Conservation (phyloP, 2,113 vertebrate genomes). For the Nyctereutes procyonoides region DNA sequence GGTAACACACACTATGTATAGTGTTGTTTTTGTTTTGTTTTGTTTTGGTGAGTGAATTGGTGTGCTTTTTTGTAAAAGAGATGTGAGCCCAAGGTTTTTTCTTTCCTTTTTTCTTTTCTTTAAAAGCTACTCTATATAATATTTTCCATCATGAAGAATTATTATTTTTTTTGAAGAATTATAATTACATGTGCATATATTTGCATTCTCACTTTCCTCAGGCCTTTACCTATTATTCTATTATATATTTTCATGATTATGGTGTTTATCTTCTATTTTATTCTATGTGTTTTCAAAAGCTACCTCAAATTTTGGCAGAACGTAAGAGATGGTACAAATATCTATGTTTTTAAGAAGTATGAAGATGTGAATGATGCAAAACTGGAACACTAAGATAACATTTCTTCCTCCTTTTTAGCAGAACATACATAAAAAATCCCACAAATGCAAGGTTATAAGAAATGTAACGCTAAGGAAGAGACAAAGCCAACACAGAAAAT, state of each 20-base stretch:
- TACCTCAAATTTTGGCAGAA: constrained; percentile 19
- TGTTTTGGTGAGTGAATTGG: neutral
- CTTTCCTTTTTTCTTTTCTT: neutral
- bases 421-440: neutral
- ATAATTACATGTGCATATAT: neutral
- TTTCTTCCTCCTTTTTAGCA: neutral
- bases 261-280: constrained; percentile 37
- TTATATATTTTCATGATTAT: neutral
- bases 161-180: neutral
- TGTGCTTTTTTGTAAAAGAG: neutral
- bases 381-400: neutral
- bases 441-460: neutral
- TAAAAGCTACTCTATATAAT: neutral
- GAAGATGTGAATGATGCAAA: neutral
- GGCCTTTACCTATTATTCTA: constrained; percentile 25
- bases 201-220: neutral
- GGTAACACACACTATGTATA: neutral
- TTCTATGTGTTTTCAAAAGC: neutral
- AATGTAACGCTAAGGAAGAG: neutral
- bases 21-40: neutral
- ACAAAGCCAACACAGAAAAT: constrained; percentile 1
- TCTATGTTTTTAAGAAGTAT: neutral
- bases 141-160: neutral
- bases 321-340: neutral
- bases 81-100: neutral